These are phyloP conservation scores for Galago senegalensis DNA, from an alignment of 2,797 vertebrate genomes.

Conservation along the genomic window DNA sequence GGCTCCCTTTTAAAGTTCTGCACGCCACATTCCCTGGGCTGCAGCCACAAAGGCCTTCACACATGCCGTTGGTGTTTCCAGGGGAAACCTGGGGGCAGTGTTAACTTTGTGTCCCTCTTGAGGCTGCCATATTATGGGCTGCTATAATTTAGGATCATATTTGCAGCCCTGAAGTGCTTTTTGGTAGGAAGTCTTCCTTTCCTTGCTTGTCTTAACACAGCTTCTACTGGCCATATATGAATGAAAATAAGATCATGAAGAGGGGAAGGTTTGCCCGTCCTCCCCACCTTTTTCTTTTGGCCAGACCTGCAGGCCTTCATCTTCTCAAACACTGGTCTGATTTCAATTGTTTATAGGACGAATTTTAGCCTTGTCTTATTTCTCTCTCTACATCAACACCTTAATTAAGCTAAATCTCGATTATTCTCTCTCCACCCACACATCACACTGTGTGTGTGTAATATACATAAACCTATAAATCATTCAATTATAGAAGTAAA, in stretches of 20 bases:
- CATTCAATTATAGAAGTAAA: slow-evolving; percentile 26
- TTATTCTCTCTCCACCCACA: neutral
- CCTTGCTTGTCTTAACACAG: neutral
- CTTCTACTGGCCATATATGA: neutral
- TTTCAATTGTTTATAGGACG: neutral
- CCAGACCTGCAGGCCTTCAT: neutral
- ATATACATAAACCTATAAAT: neutral
- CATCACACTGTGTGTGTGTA: neutral
- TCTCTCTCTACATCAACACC: neutral
- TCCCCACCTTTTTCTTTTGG: neutral
- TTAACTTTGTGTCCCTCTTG: neutral
- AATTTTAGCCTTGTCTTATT: neutral
- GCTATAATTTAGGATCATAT: neutral
- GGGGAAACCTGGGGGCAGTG: neutral
- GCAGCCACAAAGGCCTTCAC: neutral
- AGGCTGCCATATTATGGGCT: neutral
- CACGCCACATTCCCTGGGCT: neutral
- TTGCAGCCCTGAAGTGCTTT: neutral
- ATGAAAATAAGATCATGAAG: neutral
- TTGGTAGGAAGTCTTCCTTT: neutral
- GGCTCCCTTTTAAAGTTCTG: slow-evolving; percentile 32
- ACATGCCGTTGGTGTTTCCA: neutral
- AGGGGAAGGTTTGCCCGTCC: neutral
- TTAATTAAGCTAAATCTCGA: neutral
- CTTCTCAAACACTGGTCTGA: neutral